Base-by-base conservation (phyloP, 2,888 invertebrate genomes). In the Rhingia campestris region DNA sequence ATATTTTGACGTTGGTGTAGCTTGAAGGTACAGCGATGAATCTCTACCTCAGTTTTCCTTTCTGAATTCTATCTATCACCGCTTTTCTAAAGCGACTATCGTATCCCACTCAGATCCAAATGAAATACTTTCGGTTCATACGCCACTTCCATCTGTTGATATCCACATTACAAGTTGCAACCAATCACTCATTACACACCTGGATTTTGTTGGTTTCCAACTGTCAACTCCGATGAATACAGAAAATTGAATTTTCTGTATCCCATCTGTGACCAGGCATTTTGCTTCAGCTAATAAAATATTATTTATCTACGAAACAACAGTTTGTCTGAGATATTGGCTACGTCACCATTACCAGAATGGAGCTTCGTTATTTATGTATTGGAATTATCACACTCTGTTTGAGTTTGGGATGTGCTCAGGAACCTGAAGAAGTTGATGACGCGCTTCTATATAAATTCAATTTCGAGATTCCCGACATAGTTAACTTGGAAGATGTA, bases 361-460 rank as follows among this genome's bases (percentile, higher is more conserved):
- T 79, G 73, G 10, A 58, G 22, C 6, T 63, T 0, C 33, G 30
- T 10, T 51, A 9, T 30, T 22, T 43, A 2, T 0, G 72, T 6
- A 22, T 74, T n/a, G 9, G 22, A 37, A n/a, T 67, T 3, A 7
- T 58, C 1, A 45, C 64, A 10, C 35, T 80, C 7, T 45, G 14
- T 22, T 22, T 22, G 2, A 54, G 30, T 14, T n/a, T 14, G 4
- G 41, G 39, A n/a, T 14, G 0, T 37, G 86, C 93, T 79, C 93
- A 94, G 88, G 95, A 96, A 90, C 93, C 95, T 32, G 94, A 94
- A 91, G 96, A 95, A 51, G 96, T 97, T 88, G 97, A 97, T 90
- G 97, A 97, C 91, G 94, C 94, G 1, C 93, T 97, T 87, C 91
- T 96, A 61, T 97, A 95, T 89, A 95, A 94, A 91, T 94, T 97